A percentile compares a stretch with the other conserved stretches of the same genome.
Evolutionary conservation across 2,113 vertebrate genomes (phyloP).

Genomic region (Hoplias malabaricus): DNA sequence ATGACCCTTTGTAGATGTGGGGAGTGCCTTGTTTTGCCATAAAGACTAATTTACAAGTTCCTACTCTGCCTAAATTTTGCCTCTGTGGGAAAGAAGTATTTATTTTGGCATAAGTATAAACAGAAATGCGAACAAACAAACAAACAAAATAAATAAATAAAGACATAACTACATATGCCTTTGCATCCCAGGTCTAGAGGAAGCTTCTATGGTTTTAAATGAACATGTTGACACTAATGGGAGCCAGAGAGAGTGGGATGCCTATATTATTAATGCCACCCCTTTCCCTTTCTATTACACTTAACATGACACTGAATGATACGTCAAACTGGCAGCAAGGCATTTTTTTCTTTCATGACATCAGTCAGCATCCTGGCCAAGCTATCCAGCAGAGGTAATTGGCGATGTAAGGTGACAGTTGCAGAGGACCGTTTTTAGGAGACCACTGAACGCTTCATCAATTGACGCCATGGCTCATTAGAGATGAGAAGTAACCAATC

Average conservation of each 20-base stretch:
- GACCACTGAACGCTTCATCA: constrained; percentile 3
- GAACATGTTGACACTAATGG: constrained; percentile 42
- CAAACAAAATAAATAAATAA: background rate
- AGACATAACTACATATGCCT: background rate
- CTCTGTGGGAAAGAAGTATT: too few relatives aligned
- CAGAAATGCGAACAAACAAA: background rate
- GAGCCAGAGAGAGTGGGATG: constrained; percentile 24
- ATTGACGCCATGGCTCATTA: constrained; percentile 18
- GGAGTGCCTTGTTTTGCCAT: too few relatives aligned
- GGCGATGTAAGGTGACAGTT: constrained; percentile 9
- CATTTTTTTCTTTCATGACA: constrained; percentile 26
- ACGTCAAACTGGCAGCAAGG: constrained; percentile 5
- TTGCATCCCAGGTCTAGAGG: background rate
- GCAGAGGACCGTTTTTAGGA: background rate
- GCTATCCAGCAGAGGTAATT: constrained; percentile 22
- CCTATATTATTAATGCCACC: constrained; percentile 44
- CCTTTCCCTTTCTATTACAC: constrained; percentile 40
- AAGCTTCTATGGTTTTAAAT: constrained; percentile 23
- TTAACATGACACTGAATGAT: constrained; percentile 39
- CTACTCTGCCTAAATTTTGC: too few relatives aligned
- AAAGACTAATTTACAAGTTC: too few relatives aligned
- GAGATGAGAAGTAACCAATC: background rate
- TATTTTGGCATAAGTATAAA: too few relatives aligned
- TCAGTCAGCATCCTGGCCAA: constrained; percentile 8
- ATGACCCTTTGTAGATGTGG: too few relatives aligned